Conservation (phyloP, 2,113 vertebrate genomes). For the Meles meles region DNA sequence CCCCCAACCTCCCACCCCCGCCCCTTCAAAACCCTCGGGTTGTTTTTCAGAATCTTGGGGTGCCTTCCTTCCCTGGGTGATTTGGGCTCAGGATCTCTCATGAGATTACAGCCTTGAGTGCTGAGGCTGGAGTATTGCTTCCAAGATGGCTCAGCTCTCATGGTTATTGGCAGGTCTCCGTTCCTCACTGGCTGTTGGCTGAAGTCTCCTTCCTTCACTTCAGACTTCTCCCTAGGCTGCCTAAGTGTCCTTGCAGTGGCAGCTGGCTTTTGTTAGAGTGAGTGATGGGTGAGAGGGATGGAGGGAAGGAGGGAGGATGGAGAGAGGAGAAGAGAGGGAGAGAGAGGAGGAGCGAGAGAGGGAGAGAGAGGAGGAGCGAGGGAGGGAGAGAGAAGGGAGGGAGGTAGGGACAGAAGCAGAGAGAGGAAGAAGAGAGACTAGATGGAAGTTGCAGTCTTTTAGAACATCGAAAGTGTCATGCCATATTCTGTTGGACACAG, state of each 20-base stretch:
- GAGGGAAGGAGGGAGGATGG: fast-evolving
- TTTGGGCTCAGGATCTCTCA: background rate
- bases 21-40: too few species aligned
- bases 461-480: background rate
- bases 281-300: background rate
- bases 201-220: background rate
- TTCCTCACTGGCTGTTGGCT: background rate
- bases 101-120: background rate
- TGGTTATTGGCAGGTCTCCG: background rate
- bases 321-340: background rate
- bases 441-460: background rate
- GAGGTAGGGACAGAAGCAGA: background rate
- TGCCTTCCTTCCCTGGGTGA: background rate
- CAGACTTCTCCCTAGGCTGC: background rate
- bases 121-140: background rate
- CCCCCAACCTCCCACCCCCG: too few species aligned
- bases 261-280: background rate
- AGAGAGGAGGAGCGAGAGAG: background rate
- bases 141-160: background rate
- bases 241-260: background rate
- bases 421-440: background rate
- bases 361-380: background rate
- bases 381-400: background rate
- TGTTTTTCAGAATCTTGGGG: background rate
- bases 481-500: background rate